Conservation (phyloP, 2,797 vertebrate species). For the Heteromormyrus szaboi region DNA sequence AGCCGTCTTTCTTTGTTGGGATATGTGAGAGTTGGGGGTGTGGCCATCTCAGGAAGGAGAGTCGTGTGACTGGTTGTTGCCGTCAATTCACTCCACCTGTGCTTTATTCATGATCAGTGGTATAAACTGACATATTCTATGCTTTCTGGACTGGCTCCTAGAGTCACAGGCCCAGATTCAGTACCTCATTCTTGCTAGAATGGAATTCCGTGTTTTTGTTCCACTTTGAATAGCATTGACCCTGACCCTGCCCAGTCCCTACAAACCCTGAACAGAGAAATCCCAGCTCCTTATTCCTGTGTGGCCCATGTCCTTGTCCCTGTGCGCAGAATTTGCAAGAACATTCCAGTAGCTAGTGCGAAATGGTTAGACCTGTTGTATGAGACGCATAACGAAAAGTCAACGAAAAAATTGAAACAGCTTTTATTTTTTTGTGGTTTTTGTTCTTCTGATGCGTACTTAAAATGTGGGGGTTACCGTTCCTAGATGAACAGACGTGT, state of each 20-base stretch:
- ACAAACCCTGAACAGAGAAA: not conserved
- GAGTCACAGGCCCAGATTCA: not conserved
- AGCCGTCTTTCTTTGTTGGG: not conserved
- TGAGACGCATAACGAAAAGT: not conserved
- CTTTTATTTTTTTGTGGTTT: not conserved
- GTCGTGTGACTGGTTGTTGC: not conserved
- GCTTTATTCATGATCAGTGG: not conserved
- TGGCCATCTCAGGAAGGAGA: not conserved
- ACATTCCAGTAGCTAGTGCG: not conserved
- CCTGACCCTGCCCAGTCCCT: not conserved
- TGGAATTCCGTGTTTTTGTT: not conserved
- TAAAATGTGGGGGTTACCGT: not conserved
- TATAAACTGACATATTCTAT: not conserved
- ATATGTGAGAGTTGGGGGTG: not conserved
- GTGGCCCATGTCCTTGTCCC: not conserved
- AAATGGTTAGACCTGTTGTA: not conserved
- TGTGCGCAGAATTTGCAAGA: not conserved
- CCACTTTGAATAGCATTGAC: not conserved
- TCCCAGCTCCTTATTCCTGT: not conserved
- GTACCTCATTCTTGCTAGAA: not conserved
- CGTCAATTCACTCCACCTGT: not conserved
- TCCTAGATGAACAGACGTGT: not conserved
- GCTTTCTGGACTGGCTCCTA: not conserved
- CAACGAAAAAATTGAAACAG: not conserved
- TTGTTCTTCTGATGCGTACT: not conserved